Conservation (phyloP, 1,140 invertebrate species). For the Trichogramma pretiosum region DNA sequence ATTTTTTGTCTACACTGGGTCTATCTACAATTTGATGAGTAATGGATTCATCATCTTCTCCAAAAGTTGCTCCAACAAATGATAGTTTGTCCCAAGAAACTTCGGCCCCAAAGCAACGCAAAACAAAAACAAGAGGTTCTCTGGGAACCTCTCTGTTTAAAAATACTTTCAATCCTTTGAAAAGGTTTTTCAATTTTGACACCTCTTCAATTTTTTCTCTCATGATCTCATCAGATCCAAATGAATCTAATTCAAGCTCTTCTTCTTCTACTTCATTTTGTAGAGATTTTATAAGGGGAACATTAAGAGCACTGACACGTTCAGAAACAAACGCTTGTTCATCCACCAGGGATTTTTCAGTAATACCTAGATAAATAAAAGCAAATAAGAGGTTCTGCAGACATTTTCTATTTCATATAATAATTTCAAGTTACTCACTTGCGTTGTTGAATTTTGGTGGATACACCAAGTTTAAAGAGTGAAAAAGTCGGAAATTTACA, state of each 20-base stretch:
- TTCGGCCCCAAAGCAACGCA: conserved; percentile 83
- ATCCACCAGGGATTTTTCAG: conserved; percentile 57
- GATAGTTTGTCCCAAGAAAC: conserved; percentile 91
- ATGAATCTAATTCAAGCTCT: conserved; percentile 58
- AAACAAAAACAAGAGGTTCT: conserved; percentile 71
- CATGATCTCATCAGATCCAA: conserved; percentile 63
- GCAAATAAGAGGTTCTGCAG: too few relatives aligned
- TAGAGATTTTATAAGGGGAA: conserved; percentile 53
- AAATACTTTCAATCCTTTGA: conserved; percentile 88
- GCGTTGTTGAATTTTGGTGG: conserved; percentile 74
- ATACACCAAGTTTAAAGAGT: conserved; percentile 85
- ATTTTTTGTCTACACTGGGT: conserved; percentile 71
- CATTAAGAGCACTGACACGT: conserved; percentile 76
- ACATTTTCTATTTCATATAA: neutral
- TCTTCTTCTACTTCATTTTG: conserved; percentile 51
- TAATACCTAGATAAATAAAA: conserved; percentile 45
- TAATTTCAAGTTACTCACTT: conserved; percentile 23
- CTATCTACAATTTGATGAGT: conserved; percentile 97
- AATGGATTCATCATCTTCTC: conserved; percentile 85
- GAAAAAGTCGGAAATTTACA: conserved; percentile 86
- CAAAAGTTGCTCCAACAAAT: conserved; percentile 79
- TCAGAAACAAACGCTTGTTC: conserved; percentile 68
- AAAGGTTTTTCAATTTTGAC: conserved; percentile 74
- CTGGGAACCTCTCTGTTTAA: conserved; percentile 87
- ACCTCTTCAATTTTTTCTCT: too few relatives aligned